Percentiles rank a stretch among this genome's conserved stretches.
Evolutionary conservation across 1,140 invertebrate genomes (phyloP).

Genomic region (Daktulosphaira vitifoliae): DNA sequence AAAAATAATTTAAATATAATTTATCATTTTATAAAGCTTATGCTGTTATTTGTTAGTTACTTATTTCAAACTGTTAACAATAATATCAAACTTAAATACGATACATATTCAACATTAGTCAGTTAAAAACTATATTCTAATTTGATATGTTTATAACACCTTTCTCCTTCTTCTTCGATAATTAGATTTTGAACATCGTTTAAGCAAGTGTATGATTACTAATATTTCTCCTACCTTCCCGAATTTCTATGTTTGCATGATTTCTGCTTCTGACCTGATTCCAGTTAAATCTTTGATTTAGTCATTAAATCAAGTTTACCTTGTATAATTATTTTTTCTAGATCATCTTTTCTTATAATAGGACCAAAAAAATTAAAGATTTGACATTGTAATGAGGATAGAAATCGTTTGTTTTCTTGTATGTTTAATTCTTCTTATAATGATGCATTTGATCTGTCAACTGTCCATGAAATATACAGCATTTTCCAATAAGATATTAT

Average conservation of each 20-base stretch:
- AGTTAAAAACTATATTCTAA: no score
- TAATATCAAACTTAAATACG: no score
- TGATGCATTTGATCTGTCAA: conserved; percentile 46
- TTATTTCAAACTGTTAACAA: no score
- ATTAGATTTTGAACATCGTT: not conserved
- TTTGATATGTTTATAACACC: no score
- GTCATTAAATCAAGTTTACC: no score
- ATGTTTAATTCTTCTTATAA: conserved; percentile 42
- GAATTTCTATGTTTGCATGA: not conserved
- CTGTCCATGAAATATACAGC: conserved; percentile 37
- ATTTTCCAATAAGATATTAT: not conserved
- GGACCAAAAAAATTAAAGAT: not conserved
- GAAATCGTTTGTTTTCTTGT: not conserved
- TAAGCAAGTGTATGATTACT: not conserved
- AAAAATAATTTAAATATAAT: no score
- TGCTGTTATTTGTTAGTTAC: no score
- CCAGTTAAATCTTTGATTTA: not conserved
- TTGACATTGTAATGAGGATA: not conserved
- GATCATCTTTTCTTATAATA: not conserved
- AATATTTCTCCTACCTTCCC: not conserved
- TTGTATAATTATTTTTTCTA: not conserved
- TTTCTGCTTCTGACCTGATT: not conserved
- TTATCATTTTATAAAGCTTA: no score
- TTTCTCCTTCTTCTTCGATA: not conserved
- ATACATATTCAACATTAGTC: no score